phyloP scores from a whole-genome alignment of 2,113 vertebrate species.

The Phyllopteryx taeniolatus region DNA sequence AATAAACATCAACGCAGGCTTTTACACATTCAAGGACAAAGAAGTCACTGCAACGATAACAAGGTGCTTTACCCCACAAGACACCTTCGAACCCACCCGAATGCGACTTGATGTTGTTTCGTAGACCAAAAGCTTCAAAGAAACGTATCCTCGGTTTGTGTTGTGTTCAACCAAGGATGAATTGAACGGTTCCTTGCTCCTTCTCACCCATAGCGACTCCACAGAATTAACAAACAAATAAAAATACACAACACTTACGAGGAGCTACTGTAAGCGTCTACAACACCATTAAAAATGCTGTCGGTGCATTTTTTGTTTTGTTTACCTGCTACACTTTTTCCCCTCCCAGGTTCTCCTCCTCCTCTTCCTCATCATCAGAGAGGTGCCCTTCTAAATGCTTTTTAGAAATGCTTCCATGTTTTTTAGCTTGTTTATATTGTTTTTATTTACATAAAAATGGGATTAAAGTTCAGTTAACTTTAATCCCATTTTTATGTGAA shows the following conservation, averaged over 20 bases:
- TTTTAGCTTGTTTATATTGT: background rate
- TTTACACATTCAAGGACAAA: slow-evolving; percentile 70
- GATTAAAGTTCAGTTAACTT: background rate
- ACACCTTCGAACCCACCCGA: background rate
- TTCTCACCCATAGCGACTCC: slow-evolving; percentile 14
- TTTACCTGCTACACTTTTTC: slow-evolving; percentile 49
- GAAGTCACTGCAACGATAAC: slow-evolving; percentile 64
- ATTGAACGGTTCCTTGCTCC: slow-evolving; percentile 13
- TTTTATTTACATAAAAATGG: background rate
- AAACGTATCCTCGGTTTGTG: background rate
- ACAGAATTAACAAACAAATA: slow-evolving; percentile 13
- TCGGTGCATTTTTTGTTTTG: slow-evolving; percentile 45
- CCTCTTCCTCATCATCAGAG: background rate
- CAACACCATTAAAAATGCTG: slow-evolving; percentile 58
- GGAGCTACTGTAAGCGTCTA: slow-evolving; percentile 54
- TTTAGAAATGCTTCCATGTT: background rate
- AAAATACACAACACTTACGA: slow-evolving; percentile 61
- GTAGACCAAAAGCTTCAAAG: background rate
- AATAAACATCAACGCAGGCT: slow-evolving; percentile 71
- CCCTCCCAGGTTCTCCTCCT: slow-evolving; percentile 2
- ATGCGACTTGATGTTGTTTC: background rate
- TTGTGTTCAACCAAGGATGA: background rate
- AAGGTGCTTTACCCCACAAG: slow-evolving; percentile 4
- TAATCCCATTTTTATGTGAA: too few species aligned
- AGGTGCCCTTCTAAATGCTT: background rate